Conservation (phyloP, 2,797 vertebrate genomes). For the Phoebastria nigripes region DNA sequence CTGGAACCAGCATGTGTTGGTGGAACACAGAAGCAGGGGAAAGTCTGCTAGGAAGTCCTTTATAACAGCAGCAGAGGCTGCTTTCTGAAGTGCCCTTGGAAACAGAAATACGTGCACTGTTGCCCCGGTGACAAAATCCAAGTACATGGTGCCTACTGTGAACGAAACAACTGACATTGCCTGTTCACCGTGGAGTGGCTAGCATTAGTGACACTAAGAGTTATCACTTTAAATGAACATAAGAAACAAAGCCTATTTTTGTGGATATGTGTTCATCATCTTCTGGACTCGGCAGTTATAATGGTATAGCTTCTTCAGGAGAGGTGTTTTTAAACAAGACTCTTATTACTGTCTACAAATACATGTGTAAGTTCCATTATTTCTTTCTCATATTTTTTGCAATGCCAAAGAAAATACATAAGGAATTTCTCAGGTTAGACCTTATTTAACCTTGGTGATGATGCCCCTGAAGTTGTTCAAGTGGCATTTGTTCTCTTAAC, state of each 20-base stretch:
- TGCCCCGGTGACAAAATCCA: conserved; percentile 48
- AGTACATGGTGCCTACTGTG: not conserved
- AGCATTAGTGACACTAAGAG: not conserved
- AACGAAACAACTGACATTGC: not conserved
- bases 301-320: not conserved
- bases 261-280: not conserved
- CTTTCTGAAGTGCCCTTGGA: conserved; percentile 8
- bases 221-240: not conserved
- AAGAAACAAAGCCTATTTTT: not conserved
- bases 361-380: accelerated
- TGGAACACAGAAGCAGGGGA: not conserved
- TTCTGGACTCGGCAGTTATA: not conserved
- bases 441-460: not conserved
- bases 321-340: not conserved
- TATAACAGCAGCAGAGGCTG: not conserved
- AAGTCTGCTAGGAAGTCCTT: not conserved
- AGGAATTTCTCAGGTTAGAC: not conserved
- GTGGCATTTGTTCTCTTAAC: not conserved
- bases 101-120: not conserved
- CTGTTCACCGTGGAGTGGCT: not conserved
- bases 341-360: not conserved
- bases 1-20: not conserved
- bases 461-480: not conserved
- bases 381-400: not conserved
- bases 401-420: not conserved